A percentile compares a stretch with the other conserved stretches of the same genome.
These are phyloP conservation scores for Orchesella cincta DNA, from an alignment of 1,140 invertebrate species.

Conservation along the genomic window DNA sequence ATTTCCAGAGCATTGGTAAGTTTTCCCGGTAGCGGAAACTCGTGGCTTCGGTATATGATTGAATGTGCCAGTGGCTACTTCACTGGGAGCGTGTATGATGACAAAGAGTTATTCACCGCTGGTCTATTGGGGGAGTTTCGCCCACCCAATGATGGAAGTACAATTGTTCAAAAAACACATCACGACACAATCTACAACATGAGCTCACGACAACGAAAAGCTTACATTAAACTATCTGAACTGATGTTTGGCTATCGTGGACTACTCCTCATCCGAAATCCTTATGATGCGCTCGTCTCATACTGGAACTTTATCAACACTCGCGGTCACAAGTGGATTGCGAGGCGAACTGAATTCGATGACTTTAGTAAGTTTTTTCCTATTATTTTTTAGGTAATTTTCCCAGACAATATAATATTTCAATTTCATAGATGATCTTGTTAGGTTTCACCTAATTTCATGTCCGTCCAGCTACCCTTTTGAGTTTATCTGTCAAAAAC, in stretches of 20 bases:
- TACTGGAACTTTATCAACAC: conserved; percentile 43
- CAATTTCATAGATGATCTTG: too few species aligned
- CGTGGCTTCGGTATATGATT: conserved; percentile 36
- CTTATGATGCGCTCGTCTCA: conserved; percentile 44
- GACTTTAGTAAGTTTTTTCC: conserved; percentile 7
- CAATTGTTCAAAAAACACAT: conserved; percentile 49
- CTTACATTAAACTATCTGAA: conserved; percentile 33
- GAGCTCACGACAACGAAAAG: not conserved
- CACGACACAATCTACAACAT: conserved; percentile 31
- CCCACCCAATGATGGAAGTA: conserved; percentile 42
- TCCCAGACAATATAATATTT: too few species aligned
- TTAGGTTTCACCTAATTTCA: too few species aligned
- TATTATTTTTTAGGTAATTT: too few species aligned
- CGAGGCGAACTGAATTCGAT: conserved; percentile 1
- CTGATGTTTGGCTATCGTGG: conserved; percentile 43
- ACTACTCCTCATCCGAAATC: conserved; percentile 47
- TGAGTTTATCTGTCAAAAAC: too few species aligned
- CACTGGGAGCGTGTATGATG: conserved; percentile 44
- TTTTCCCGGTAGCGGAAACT: conserved; percentile 48
- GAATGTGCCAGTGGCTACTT: conserved; percentile 34
- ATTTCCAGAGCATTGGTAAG: conserved; percentile 47
- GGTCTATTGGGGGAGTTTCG: conserved; percentile 44
- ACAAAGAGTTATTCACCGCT: conserved; percentile 13
- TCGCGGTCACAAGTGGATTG: conserved; percentile 35
- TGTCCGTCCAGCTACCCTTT: too few species aligned